Conservation (phyloP, 1,140 invertebrate genomes). For the Steinernema feltiae region DNA sequence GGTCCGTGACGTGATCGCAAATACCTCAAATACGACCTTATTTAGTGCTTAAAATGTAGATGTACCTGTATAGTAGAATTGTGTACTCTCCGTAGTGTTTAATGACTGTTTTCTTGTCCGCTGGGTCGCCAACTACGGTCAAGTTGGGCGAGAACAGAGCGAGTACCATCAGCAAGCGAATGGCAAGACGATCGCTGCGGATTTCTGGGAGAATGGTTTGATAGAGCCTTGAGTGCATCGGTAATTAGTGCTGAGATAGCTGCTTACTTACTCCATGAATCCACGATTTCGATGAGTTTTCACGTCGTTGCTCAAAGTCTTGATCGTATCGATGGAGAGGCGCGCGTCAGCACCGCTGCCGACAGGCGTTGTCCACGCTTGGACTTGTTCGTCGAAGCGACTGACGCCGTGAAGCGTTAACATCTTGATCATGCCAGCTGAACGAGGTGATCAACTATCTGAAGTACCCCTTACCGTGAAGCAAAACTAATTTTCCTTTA, state of each 20-base stretch:
- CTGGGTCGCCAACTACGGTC: background rate
- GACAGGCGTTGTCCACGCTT: background rate
- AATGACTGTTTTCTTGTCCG: background rate
- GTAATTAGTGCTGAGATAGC: background rate
- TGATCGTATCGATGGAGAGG: conserved; percentile 7
- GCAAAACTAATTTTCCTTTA: background rate
- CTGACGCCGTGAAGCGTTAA: background rate
- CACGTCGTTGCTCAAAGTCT: background rate
- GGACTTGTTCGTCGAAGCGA: background rate
- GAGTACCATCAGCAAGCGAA: background rate
- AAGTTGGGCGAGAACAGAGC: background rate
- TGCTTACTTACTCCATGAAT: background rate
- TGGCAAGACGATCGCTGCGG: background rate
- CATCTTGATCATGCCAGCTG: conserved; percentile 3
- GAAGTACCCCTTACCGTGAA: background rate
- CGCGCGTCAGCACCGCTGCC: background rate
- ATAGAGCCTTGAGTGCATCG: background rate
- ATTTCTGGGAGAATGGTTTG: background rate
- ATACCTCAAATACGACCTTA: background rate
- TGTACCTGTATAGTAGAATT: background rate
- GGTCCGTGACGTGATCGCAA: background rate
- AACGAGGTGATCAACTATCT: background rate
- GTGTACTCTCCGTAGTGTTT: background rate
- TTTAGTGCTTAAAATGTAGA: background rate
- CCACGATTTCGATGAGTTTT: background rate